Conservation (phyloP, 2,113 vertebrate species). For the Himantopus leucocephalus region DNA sequence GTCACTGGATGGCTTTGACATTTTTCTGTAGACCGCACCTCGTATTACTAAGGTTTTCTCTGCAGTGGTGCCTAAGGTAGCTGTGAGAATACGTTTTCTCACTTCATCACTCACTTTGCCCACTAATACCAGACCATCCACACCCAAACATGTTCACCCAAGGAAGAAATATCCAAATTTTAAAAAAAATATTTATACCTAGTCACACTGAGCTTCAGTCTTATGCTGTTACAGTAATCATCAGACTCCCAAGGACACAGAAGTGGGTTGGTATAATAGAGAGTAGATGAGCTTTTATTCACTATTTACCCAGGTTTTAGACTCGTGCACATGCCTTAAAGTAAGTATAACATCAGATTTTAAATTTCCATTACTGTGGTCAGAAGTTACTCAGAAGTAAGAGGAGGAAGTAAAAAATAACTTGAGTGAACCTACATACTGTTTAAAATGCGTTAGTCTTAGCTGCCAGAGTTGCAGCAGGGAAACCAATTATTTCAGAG, state of each 20-base stretch:
- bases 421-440: neutral
- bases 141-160: neutral
- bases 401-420: constrained; percentile 37
- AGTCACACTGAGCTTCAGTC: neutral
- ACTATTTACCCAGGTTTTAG: neutral
- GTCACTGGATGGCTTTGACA: neutral
- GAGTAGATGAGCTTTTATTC: neutral
- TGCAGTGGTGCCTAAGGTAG: neutral
- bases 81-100: neutral
- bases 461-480: neutral
- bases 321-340: neutral
- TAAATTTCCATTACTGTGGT: neutral
- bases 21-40: neutral
- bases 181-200: neutral
- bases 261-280: neutral
- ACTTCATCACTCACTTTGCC: neutral
- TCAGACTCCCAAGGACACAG: neutral
- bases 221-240: neutral
- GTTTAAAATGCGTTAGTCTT: neutral
- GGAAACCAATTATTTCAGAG: neutral
- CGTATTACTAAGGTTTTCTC: neutral
- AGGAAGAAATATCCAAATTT: neutral
- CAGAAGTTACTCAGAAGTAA: constrained; percentile 18
- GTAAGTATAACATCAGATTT: neutral
- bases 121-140: neutral